A percentile compares a stretch with the other conserved stretches of the same genome.
Conservation (phyloP, 2,888 invertebrate genomes). For the Ochlodes sylvanus region DNA sequence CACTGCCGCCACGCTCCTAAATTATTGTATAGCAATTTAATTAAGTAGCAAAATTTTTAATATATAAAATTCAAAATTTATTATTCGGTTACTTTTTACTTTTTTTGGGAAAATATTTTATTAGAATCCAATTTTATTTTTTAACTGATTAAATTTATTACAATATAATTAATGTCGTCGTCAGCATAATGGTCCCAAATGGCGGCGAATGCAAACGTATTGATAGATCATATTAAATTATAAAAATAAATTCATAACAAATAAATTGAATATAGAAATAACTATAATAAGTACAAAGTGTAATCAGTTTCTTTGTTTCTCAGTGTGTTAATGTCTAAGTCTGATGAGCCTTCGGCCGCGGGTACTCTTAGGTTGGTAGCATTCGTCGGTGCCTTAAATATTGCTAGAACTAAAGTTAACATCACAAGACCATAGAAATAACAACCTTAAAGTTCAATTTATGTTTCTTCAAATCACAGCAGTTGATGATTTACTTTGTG, state of each 20-base stretch:
- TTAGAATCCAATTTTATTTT: too few species aligned
- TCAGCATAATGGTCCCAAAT: too few species aligned
- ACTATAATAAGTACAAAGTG: not conserved
- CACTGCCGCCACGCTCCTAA: slow-evolving; percentile 21
- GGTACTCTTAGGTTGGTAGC: slow-evolving; percentile 29
- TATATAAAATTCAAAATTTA: too few species aligned
- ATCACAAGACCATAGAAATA: slow-evolving; percentile 1
- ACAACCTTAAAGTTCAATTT: not conserved
- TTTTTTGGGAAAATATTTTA: too few species aligned
- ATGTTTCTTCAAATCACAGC: not conserved
- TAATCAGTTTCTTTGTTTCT: slow-evolving; percentile 5
- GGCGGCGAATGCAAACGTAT: too few species aligned
- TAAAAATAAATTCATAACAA: too few species aligned
- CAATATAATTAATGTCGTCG: too few species aligned
- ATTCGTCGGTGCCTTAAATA: not conserved
- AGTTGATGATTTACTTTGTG: not conserved
- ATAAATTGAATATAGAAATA: not conserved
- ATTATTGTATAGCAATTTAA: slow-evolving; percentile 4
- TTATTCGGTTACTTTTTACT: too few species aligned
- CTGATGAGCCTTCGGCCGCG: slow-evolving; percentile 25
- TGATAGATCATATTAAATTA: too few species aligned
- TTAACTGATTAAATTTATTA: too few species aligned
- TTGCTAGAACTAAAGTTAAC: not conserved
- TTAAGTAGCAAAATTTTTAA: not conserved
- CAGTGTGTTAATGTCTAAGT: slow-evolving; percentile 28